phyloP scores from a whole-genome alignment of 2,797 vertebrate genomes.

The Acomys russatus region DNA sequence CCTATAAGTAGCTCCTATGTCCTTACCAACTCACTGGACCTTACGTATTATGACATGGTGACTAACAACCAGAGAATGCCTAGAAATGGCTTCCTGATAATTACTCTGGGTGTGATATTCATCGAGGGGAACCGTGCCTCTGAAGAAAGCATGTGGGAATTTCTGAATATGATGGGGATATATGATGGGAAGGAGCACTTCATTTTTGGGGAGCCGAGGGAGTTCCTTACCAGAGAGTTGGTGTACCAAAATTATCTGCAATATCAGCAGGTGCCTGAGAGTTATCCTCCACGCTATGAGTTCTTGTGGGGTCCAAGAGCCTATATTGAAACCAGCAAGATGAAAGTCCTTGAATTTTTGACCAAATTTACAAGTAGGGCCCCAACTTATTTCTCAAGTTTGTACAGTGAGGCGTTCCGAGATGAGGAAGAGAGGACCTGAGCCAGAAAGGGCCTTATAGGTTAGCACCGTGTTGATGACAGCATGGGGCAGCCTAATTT shows the following conservation, averaged over 20 bases:
- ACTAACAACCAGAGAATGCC: background rate
- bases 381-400: background rate
- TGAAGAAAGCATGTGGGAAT: constrained; percentile 64
- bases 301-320: constrained; percentile 77
- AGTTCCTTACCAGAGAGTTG: constrained; percentile 64
- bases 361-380: constrained; percentile 39
- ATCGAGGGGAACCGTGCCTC: constrained; percentile 55
- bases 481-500: background rate
- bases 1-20: background rate
- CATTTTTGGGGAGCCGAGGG: constrained; percentile 67
- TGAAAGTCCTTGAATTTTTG: constrained; percentile 69
- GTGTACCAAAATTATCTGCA: constrained; percentile 73
- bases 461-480: background rate
- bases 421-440: background rate
- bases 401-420: constrained; percentile 52
- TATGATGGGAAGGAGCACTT: constrained; percentile 59
- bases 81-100: constrained; percentile 65
- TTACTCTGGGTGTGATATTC: constrained; percentile 73
- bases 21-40: constrained; percentile 58
- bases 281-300: constrained; percentile 9
- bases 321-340: constrained; percentile 69
- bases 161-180: constrained; percentile 62
- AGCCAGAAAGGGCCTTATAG: fast-evolving
- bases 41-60: background rate
- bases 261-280: background rate